These are phyloP conservation scores for Listronotus bonariensis DNA, from an alignment of 1,140 invertebrate species.

Conservation along the genomic window DNA sequence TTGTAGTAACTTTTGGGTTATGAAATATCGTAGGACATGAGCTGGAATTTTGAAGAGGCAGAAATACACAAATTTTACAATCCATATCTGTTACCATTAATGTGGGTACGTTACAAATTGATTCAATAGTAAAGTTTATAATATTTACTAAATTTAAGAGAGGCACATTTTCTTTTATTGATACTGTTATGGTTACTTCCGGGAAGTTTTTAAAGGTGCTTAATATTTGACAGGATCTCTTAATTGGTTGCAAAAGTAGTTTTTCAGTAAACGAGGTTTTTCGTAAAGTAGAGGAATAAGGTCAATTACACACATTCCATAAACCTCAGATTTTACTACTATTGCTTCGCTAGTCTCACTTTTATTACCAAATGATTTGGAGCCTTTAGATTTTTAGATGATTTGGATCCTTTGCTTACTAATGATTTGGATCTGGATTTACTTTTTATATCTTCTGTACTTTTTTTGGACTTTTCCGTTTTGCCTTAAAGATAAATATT, in stretches of 20 bases:
- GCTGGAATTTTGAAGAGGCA: constrained; percentile 34
- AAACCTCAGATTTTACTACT: constrained; percentile 19
- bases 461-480: constrained; percentile 4
- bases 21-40: constrained; percentile 4
- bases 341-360: not conserved
- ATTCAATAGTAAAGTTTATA: constrained; percentile 45
- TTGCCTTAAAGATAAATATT: constrained; percentile 8
- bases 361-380: constrained; percentile 2
- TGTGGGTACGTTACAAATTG: constrained; percentile 44
- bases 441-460: constrained; percentile 8
- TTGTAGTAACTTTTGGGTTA: constrained; percentile 20
- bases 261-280: constrained; percentile 36
- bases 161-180: constrained; percentile 33
- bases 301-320: constrained; percentile 37
- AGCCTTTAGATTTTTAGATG: constrained; percentile 3
- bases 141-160: constrained; percentile 23
- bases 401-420: constrained; percentile 15
- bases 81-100: constrained; percentile 42
- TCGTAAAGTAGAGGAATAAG: constrained; percentile 37
- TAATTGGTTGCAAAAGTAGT: constrained; percentile 32
- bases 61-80: constrained; percentile 36
- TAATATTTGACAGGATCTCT: constrained; percentile 32
- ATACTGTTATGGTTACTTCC: constrained; percentile 38
- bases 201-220: constrained; percentile 38
- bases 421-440: constrained; percentile 18